phyloP scores from a whole-genome alignment of 2,888 invertebrate species.

The Aleiodes leptofemur region DNA sequence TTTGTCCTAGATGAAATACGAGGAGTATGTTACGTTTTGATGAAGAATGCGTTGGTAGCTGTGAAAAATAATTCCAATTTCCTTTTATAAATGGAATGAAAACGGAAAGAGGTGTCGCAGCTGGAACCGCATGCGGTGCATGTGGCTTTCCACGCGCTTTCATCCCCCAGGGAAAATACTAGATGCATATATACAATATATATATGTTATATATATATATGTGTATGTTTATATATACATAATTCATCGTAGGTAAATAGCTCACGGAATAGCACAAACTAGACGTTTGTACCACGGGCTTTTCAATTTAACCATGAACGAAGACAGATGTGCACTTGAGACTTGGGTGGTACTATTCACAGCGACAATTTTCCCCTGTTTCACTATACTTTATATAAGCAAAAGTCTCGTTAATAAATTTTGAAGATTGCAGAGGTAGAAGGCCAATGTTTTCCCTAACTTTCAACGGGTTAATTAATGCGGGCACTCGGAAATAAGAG shows the following conservation, averaged over 20 bases:
- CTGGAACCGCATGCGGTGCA: slow-evolving; percentile 32
- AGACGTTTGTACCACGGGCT: slow-evolving; percentile 23
- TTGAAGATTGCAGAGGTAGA: slow-evolving; percentile 49
- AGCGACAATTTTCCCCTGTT: slow-evolving; percentile 7
- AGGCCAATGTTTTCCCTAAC: slow-evolving; percentile 40
- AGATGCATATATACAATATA: too few species aligned
- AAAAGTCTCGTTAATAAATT: slow-evolving; percentile 48
- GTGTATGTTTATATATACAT: slow-evolving; percentile 2
- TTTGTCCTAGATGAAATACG: not conserved
- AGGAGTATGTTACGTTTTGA: not conserved
- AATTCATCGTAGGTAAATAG: slow-evolving; percentile 21
- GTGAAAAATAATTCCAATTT: slow-evolving; percentile 33
- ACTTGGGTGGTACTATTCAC: slow-evolving; percentile 20
- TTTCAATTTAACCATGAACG: slow-evolving; percentile 5
- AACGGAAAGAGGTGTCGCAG: slow-evolving; percentile 35
- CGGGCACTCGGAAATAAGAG: slow-evolving; percentile 24
- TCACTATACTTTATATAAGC: slow-evolving; percentile 7
- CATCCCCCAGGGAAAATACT: slow-evolving; percentile 6
- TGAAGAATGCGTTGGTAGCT: slow-evolving; percentile 2
- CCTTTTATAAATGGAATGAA: slow-evolving; percentile 23
- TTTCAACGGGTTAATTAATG: slow-evolving; percentile 53
- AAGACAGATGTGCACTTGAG: slow-evolving; percentile 25
- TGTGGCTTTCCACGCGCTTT: slow-evolving; percentile 26
- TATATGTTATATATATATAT: too few species aligned
- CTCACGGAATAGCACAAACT: slow-evolving; percentile 2